Base-by-base conservation (phyloP, 2,797 vertebrate species). In the Anguilla anguilla region DNA sequence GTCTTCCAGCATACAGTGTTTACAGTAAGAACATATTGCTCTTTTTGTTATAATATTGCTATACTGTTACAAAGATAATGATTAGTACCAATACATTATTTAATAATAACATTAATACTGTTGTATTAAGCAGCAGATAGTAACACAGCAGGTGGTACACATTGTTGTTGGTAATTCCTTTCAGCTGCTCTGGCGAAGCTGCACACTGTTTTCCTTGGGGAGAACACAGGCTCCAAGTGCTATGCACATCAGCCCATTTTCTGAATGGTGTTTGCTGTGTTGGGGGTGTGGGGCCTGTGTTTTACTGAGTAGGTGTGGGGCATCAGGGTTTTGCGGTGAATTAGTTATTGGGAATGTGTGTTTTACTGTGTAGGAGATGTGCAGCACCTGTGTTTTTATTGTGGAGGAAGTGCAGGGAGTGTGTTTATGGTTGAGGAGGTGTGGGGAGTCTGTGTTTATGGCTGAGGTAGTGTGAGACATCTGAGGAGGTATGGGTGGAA, bases 1-100 rank as follows among this genome's bases (percentile, higher is more conserved):
- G 31, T 89, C 89, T 89, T 94, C 94, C 95, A 96, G 94, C 94
- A 95, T 95, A 92, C 88, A 92, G 81, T 89, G 67, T 89, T 93
- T 59, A 13, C 35, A 74, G 90, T 55, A 88, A 88, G 88, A 93
- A 90, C 90, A 93, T 91, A 69, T 91, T 86, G 87, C 86, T 90
- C 89, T 72, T 90, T 43, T 82, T 57, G 61, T 55, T 91, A 92
- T 92, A 92, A 91, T 91, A 89, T 87, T 89, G 90, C 89, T 93
- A 89, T 92, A 92, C 91, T 88, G 31, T 90, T 87, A 92, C 91
- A 91, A 91, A 92, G 91, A 90, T 90, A 86, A 86, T 89, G 90
- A 49, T 67, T 84, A n/a, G 95, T 95, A 95, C 94, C 94, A 93
- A 89, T 88, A 67, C 35, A 87, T 91, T 86, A 90, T 88, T 85